These are phyloP conservation scores for Spondyliosoma cantharus DNA, from an alignment of 2,797 vertebrate species.

Conservation along the genomic window DNA sequence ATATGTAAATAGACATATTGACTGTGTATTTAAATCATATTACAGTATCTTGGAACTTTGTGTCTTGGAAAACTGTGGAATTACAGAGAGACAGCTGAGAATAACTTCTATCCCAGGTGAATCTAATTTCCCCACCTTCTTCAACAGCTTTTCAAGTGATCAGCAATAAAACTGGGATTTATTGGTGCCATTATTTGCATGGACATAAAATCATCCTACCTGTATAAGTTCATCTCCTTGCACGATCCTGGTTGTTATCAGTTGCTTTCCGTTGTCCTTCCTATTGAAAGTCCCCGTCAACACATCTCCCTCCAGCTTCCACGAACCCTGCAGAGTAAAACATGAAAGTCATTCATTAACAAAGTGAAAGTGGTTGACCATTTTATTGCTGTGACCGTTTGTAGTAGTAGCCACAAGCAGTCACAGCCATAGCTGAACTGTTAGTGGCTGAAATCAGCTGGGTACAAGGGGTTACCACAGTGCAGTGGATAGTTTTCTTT, in stretches of 20 bases:
- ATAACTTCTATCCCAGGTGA: neutral
- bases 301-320: constrained; percentile 85
- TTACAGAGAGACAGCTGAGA: neutral
- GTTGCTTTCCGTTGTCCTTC: constrained; percentile 90
- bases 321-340: constrained; percentile 84
- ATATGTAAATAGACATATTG: neutral
- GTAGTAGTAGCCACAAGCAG: too few relatives aligned
- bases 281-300: constrained; percentile 88
- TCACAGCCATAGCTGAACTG: too few relatives aligned
- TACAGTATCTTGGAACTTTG: neutral
- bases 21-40: neutral
- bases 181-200: neutral
- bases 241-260: constrained; percentile 84
- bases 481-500: constrained; percentile 14
- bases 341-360: neutral
- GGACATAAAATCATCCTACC: constrained; percentile 77
- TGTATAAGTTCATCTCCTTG: constrained; percentile 88
- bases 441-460: neutral
- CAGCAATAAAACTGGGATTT: neutral
- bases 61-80: too few relatives aligned
- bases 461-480: neutral
- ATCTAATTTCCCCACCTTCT: neutral
- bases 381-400: neutral
- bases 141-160: neutral
- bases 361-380: neutral